Base-by-base conservation (phyloP, 2,797 vertebrate species). In the Oceanodroma leucorhoa region DNA sequence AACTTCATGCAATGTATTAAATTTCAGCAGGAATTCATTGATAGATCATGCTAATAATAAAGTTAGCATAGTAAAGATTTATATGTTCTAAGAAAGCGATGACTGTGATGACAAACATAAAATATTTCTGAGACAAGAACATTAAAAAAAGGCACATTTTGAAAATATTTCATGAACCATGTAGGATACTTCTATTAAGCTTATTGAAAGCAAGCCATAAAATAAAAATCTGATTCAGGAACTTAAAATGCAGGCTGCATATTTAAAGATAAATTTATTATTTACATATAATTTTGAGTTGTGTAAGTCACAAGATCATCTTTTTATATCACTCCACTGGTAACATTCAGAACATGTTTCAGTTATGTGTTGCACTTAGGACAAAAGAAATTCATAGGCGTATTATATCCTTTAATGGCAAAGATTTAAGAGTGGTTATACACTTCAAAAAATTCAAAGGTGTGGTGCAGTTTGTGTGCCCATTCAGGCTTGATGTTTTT, bases 71-170 rank as follows among this genome's bases (percentile, higher is more conserved):
- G 20, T 90, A 87, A 89, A 76, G 23, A 78, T 82, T 79, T 93
- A 16, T 45, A 7, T 46, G 53, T 86, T 93, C 51, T 88, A 75
- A 81, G 87, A 96, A 93, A 86, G 64, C 95, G 34, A 89, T 87
- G 10, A 50, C 87, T 69, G 14, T 94, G 87, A 93, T 90, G 88
- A 95, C 64, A 43, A 62, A 50, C 43, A 67, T 92, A 76, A 96
- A 95, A 87, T 94, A 96, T 93, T 96, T 96, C 91, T 92, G 65
- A 89, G 86, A 94, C 67, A 89, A 71, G 45, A 95, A 50, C 53
- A n/a, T 92, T 86, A 57, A 95, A 97, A 93, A 58, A 87, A 32
- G 83, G 61, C 71, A 87, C 51, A 85, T 86, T 87, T 91, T 88
- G 45, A 86, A 80, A 38, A 79, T 94, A 93, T 89, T 97, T 96